Evolutionary conservation across 2,888 invertebrate species (phyloP).

Genomic region (Quadriops clusia): DNA sequence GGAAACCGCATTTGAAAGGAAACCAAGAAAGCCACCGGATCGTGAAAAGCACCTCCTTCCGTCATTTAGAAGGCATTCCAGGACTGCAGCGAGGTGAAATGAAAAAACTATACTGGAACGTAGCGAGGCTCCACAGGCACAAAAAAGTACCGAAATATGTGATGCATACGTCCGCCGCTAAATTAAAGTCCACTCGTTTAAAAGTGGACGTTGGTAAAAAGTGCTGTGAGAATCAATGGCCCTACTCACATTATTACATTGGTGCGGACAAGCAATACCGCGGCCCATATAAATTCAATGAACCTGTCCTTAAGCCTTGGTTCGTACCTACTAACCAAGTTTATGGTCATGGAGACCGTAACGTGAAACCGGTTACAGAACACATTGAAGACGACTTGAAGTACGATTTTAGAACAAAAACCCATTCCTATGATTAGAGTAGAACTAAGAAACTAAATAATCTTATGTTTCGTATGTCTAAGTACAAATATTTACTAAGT

Average conservation of each 20-base stretch:
- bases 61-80: too few relatives aligned
- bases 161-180: slow-evolving; percentile 9
- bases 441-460: too few relatives aligned
- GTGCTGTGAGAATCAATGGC: slow-evolving; percentile 13
- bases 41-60: slow-evolving; percentile 10
- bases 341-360: slow-evolving; percentile 9
- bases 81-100: too few relatives aligned
- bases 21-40: slow-evolving; percentile 10
- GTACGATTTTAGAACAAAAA: slow-evolving; percentile 33
- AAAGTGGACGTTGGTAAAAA: slow-evolving; percentile 10
- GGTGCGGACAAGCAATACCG: too few relatives aligned
- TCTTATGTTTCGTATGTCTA: too few relatives aligned
- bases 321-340: slow-evolving; percentile 12
- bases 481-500: too few relatives aligned
- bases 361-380: slow-evolving; percentile 31
- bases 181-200: slow-evolving; percentile 12
- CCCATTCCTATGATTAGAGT: slow-evolving; percentile 22
- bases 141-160: slow-evolving; percentile 12
- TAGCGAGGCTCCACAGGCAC: slow-evolving; percentile 9
- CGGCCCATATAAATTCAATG: slow-evolving; percentile 1
- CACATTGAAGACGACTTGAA: slow-evolving; percentile 30
- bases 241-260: too few relatives aligned
- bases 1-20: slow-evolving; percentile 8
- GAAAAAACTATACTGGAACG: slow-evolving; percentile 3
- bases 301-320: slow-evolving; percentile 5